These are phyloP conservation scores for Micropoecilia bifurca DNA, from an alignment of 2,797 vertebrate species.

Conservation along the genomic window DNA sequence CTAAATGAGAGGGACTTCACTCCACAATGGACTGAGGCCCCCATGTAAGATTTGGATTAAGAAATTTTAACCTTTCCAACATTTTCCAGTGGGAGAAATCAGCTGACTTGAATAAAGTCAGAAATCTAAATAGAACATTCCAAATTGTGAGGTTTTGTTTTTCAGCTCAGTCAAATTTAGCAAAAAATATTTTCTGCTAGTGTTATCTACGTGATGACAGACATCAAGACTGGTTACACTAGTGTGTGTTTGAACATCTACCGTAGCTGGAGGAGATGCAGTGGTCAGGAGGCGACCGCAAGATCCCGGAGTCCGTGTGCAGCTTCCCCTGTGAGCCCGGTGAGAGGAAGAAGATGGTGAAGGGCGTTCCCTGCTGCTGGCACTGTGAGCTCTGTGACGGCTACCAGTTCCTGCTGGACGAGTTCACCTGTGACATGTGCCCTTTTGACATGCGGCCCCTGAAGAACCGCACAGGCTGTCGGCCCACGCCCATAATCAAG, in stretches of 20 bases:
- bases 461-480: constrained; percentile 86
- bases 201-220: not conserved
- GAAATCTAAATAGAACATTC: not conserved
- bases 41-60: not conserved
- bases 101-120: not conserved
- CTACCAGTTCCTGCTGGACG: constrained; percentile 93
- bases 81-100: not conserved
- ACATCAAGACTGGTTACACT: not conserved
- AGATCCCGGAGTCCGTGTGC: constrained; percentile 85
- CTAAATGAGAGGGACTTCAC: not conserved
- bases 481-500: constrained; percentile 88
- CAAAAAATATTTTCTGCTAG: not conserved
- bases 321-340: constrained; percentile 89
- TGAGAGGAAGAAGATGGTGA: constrained; percentile 93
- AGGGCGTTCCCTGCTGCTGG: constrained; percentile 98
- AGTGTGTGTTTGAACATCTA: constrained; percentile 26
- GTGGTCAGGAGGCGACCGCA: constrained; percentile 82
- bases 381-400: constrained; percentile 96
- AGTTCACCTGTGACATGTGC: constrained; percentile 87
- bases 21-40: not conserved
- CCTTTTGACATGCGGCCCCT: constrained; percentile 87
- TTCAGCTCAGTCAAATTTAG: not conserved
- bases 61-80: not conserved
- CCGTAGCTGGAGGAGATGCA: constrained; percentile 84
- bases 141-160: not conserved